Evolutionary conservation across 1,140 invertebrate genomes (phyloP).

Genomic region (Eueides isabella): DNA sequence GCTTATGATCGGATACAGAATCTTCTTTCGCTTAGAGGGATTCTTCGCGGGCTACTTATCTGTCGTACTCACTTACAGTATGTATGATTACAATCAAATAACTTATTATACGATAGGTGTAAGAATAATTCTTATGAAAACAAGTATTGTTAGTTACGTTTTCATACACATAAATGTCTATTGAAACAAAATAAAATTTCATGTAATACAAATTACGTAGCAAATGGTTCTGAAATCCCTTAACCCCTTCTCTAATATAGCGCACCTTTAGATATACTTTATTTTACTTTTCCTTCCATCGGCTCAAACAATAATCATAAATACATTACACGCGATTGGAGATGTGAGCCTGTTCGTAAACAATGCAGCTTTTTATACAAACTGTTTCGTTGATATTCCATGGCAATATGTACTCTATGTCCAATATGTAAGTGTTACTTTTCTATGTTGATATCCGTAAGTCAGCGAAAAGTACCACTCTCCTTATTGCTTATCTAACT

Average conservation of each 20-base stretch:
- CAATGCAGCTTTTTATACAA: constrained; percentile 55
- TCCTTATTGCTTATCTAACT: constrained; percentile 78
- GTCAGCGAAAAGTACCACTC: constrained; percentile 33
- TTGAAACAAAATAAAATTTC: neutral
- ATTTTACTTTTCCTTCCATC: constrained; percentile 50
- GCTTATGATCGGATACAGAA: constrained; percentile 32
- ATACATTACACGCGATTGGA: constrained; percentile 78
- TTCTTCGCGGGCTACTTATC: constrained; percentile 11
- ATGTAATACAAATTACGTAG: constrained; percentile 37
- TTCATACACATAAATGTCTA: neutral
- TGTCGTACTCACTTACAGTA: neutral
- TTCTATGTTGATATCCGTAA: neutral
- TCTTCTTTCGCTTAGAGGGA: constrained; percentile 28
- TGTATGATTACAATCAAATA: no score
- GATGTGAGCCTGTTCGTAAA: constrained; percentile 72
- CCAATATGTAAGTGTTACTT: neutral
- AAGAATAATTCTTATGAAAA: no score
- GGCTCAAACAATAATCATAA: constrained; percentile 76
- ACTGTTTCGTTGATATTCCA: neutral
- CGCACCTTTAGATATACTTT: constrained; percentile 42
- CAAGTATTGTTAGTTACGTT: no score
- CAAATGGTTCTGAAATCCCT: constrained; percentile 46
- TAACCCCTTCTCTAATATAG: constrained; percentile 43
- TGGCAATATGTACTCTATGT: constrained; percentile 16
- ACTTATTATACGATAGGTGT: no score